Percentiles rank a stretch among this genome's conserved stretches.
Evolutionary conservation across 1,140 invertebrate genomes (phyloP).

Genomic region (Tigriopus japonicus): DNA sequence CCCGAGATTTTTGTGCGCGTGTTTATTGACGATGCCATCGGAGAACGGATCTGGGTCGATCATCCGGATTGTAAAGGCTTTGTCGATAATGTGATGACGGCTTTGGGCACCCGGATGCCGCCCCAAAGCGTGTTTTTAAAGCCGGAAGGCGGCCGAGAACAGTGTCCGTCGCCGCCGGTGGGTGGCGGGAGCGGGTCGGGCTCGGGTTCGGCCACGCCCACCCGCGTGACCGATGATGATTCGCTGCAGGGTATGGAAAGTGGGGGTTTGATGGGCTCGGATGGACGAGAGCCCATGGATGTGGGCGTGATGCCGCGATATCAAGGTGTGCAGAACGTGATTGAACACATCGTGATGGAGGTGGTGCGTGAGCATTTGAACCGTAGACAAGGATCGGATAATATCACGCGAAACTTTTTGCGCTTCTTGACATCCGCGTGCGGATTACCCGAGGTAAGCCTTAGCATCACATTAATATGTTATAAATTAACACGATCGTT

Average conservation of each 20-base stretch:
- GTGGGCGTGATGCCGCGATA: conserved; percentile 29
- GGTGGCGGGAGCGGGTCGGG: not conserved
- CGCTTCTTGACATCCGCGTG: conserved; percentile 60
- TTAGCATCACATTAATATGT: too few relatives aligned
- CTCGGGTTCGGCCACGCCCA: conserved; percentile 7
- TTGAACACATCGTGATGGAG: conserved; percentile 63
- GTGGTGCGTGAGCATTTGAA: conserved; percentile 68
- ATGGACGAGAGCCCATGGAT: not conserved
- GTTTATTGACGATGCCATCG: conserved; percentile 81
- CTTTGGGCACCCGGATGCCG: conserved; percentile 63
- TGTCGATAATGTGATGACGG: conserved; percentile 75
- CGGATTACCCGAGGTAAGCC: conserved; percentile 46
- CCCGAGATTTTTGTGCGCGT: conserved; percentile 42
- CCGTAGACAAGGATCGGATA: conserved; percentile 59
- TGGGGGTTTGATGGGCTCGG: not conserved
- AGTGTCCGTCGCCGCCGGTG: not conserved
- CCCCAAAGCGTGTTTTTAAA: conserved; percentile 29
- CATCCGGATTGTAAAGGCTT: conserved; percentile 71
- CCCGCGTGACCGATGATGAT: conserved; percentile 1
- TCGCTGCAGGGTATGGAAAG: not conserved
- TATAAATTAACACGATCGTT: too few relatives aligned
- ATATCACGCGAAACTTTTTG: conserved; percentile 68
- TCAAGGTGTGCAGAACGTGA: conserved; percentile 39
- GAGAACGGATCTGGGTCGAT: conserved; percentile 82
- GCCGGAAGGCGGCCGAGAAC: not conserved